A percentile compares a stretch with the other conserved stretches of the same genome.
Evolutionary conservation across 2,888 invertebrate genomes (phyloP).

Genomic region (Hoplodrina blanda): DNA sequence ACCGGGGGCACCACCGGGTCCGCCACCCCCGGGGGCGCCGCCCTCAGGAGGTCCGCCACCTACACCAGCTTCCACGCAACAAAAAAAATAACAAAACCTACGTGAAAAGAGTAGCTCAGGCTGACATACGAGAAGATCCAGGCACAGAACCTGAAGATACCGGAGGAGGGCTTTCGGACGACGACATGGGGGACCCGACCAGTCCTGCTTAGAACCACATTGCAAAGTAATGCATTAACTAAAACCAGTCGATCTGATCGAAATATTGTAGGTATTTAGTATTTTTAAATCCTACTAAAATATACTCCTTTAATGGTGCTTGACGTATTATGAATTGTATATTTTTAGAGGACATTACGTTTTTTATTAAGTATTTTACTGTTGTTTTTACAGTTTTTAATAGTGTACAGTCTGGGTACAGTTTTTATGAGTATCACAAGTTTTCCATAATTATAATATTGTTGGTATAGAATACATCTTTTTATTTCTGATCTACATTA

Average conservation of each 20-base stretch:
- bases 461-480: conserved; percentile 5
- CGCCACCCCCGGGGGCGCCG: too few species aligned
- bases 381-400: not conserved
- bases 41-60: too few species aligned
- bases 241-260: not conserved
- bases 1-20: too few species aligned
- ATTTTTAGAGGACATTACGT: conserved; percentile 10
- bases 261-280: not conserved
- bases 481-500: conserved; percentile 47
- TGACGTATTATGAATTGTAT: not conserved
- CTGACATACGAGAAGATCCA: not conserved
- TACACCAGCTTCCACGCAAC: too few species aligned
- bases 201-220: not conserved
- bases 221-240: not conserved
- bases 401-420: too few species aligned
- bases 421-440: conserved; percentile 3
- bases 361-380: conserved; percentile 13
- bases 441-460: conserved; percentile 9
- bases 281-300: not conserved
- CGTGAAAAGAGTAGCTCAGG: not conserved
- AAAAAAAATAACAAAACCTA: too few species aligned
- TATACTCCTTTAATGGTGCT: not conserved
- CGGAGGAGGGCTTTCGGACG: not conserved
- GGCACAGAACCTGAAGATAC: not conserved
- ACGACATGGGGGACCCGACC: not conserved